Evolutionary conservation across 2,113 vertebrate species (phyloP).

Genomic region (Oreocharis arfaki): DNA sequence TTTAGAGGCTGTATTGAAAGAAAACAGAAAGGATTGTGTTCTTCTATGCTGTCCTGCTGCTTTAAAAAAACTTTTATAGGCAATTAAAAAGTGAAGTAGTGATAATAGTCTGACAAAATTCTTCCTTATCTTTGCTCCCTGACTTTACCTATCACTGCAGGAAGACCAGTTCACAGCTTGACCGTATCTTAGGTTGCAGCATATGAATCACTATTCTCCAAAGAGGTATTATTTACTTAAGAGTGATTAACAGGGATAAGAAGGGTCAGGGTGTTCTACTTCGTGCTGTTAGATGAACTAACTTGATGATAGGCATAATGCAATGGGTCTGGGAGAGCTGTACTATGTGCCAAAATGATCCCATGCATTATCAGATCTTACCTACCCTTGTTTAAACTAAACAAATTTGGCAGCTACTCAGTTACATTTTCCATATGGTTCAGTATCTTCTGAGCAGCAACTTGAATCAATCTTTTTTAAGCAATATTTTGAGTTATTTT

Average conservation of each 20-base stretch:
- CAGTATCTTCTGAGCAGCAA: slow-evolving; percentile 8
- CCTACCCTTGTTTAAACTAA: slow-evolving; percentile 56
- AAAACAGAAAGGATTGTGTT: slow-evolving; percentile 11
- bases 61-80: slow-evolving; percentile 35
- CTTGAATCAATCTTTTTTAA: slow-evolving; percentile 7
- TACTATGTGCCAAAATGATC: slow-evolving; percentile 7
- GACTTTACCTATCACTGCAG: slow-evolving; percentile 46
- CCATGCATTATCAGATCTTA: slow-evolving; percentile 57
- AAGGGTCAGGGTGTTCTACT: slow-evolving; percentile 55
- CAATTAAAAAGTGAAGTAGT: slow-evolving; percentile 48
- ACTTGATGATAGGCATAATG: slow-evolving; percentile 49
- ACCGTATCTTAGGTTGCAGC: neutral
- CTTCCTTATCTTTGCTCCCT: slow-evolving; percentile 47
- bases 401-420: slow-evolving; percentile 42
- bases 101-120: slow-evolving; percentile 41
- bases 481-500: slow-evolving; percentile 26
- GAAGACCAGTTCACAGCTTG: slow-evolving; percentile 50
- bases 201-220: slow-evolving; percentile 53
- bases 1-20: slow-evolving; percentile 28
- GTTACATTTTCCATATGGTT: slow-evolving; percentile 49
- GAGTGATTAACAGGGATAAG: slow-evolving; percentile 59
- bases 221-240: slow-evolving; percentile 63
- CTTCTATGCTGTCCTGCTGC: neutral
- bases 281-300: slow-evolving; percentile 47
- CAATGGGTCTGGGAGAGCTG: slow-evolving; percentile 12